Evolutionary conservation across 2,113 vertebrate genomes (phyloP), one percentile per base, ranked within the genome.

Genomic region (Struthidea cinerea): DNA sequence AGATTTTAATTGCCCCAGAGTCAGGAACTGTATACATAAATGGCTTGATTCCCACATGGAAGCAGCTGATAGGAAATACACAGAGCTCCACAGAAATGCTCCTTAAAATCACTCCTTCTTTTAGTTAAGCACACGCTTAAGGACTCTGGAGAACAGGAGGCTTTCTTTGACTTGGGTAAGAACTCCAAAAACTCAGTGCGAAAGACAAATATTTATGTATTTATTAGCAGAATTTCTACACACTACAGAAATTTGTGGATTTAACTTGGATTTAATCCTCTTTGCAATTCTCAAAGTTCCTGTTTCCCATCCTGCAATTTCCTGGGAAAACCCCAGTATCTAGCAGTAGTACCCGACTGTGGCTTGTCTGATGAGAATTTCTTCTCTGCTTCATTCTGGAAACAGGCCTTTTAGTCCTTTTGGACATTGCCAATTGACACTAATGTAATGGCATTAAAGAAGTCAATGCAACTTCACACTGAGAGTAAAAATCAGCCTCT

Each of bases 1-100:
- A 82, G 90, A 92, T 94, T 94, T 92, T 96, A 96, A 96, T 97
- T 96, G 92, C 93, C 86, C 94, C 52, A 84, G 86, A 96, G 79
- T 94, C 93, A 96, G 65, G 88, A 90, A 91, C 80, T 92, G 70
- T 94, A 87, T 80, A 59, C 14, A 60, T 81, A 95, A 92, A 90
- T 78, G 88, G 73, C 39, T 92, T 90, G 32, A 94, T 93, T 95
- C 85, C 80, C 76, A 73, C 84, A 76, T 69, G 90, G 76, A 89
- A 92, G 64, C 3, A 3, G 41, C 80, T 84, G 76, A 92, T 75
- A 92, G 80, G 53, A 95, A 81, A n/a, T 69, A 65, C 24, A 56
- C 10, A 57, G 26, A 30, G 37, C 11, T 69, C 41, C 44, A 81
- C 50, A 87, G 60, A 90, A 89, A 92, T 74, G 80, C 27, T 76